A percentile compares a stretch with the other conserved stretches of the same genome.
These are phyloP conservation scores for Tragulus kanchil DNA, from an alignment of 2,113 vertebrate species.

Conservation along the genomic window DNA sequence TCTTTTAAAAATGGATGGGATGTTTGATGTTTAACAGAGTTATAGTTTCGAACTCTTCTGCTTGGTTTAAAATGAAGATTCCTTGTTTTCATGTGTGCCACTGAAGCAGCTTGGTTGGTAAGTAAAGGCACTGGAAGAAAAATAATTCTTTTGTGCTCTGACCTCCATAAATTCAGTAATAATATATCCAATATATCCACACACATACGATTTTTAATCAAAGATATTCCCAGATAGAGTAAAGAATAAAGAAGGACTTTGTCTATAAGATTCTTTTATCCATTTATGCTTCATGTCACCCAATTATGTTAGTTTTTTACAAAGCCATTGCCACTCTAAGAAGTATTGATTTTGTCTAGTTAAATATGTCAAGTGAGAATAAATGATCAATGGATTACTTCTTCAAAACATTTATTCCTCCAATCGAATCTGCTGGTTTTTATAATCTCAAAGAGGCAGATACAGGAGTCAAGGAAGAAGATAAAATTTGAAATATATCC, in stretches of 20 bases:
- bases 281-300: background rate
- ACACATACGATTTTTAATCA: conserved; percentile 2
- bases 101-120: background rate
- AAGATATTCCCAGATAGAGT: background rate
- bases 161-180: background rate
- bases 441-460: conserved; percentile 18
- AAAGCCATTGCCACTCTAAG: background rate
- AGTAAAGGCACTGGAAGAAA: background rate
- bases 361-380: conserved; percentile 51
- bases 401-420: conserved; percentile 40
- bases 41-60: background rate
- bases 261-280: conserved; percentile 20
- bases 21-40: background rate
- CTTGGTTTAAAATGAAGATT: conserved; percentile 39
- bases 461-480: background rate
- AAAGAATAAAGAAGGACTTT: conserved; percentile 23
- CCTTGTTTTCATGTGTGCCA: background rate
- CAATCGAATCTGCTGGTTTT: background rate
- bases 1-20: background rate
- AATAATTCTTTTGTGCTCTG: background rate
- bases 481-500: background rate
- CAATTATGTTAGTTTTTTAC: background rate
- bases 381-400: conserved; percentile 46
- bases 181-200: background rate
- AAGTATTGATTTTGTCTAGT: conserved; percentile 52